These are phyloP conservation scores for Phrynosoma platyrhinos DNA, from an alignment of 2,113 vertebrate species.

Conservation along the genomic window DNA sequence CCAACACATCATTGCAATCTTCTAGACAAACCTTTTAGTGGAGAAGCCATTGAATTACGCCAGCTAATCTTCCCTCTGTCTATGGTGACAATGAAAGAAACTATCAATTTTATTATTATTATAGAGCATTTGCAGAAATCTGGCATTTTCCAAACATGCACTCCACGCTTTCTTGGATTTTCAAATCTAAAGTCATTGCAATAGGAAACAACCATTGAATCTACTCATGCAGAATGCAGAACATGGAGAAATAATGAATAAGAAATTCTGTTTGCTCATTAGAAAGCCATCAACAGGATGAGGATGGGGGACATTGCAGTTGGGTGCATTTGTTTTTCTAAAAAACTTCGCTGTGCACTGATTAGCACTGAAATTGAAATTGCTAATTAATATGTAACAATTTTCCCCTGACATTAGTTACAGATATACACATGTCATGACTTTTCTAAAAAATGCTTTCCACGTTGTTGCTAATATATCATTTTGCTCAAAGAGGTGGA, in stretches of 20 bases:
- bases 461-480: neutral
- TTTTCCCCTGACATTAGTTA: neutral
- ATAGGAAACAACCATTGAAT: slow-evolving; percentile 32
- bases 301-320: neutral
- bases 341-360: too few relatives aligned
- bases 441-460: neutral
- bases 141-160: neutral
- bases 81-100: neutral
- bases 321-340: slow-evolving; percentile 3
- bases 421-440: neutral
- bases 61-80: neutral
- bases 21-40: neutral
- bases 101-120: neutral
- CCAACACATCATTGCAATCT: too few relatives aligned
- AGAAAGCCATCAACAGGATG: neutral
- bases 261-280: slow-evolving; percentile 31
- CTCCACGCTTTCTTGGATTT: neutral
- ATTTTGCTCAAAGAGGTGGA: neutral
- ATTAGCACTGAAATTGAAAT: slow-evolving; percentile 11
- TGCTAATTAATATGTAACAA: slow-evolving; percentile 1
- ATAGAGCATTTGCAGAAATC: neutral
- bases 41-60: slow-evolving; percentile 16
- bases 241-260: neutral
- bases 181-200: neutral
- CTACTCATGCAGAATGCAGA: slow-evolving; percentile 12